Evolutionary conservation across 2,888 invertebrate species (phyloP), one percentile per base, ranked within the genome.

Genomic region (Agonum fuliginosum): DNA sequence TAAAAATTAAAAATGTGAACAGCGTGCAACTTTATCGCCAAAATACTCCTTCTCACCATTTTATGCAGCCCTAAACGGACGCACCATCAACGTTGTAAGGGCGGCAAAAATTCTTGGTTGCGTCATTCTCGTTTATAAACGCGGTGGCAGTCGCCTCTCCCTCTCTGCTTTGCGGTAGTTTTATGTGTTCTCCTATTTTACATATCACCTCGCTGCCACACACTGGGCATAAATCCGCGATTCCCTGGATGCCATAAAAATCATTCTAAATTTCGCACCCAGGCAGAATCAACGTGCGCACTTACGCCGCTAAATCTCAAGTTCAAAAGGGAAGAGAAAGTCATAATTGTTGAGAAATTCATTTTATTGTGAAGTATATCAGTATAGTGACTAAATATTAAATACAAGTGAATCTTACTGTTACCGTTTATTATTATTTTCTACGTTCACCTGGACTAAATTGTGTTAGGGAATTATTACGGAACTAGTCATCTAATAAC

Each of bases 211-310:
- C 62, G 74, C 34, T 43, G 65, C 65, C 74, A 74, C 62, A 74
- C 73, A 74, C 62, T 37, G 46, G 22, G 43, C 41, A 74, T 74
- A 74, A 74, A 74, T 74, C 65, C 74, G 24, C 62, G 74, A 74
- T 74, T 74, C 74, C 74, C 74, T 65, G 43, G 74, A 65, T 74
- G 62, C 74, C 30, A 74, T 74, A 74, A 74, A 74, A 74, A 74
- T 74, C 41, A 73, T 73, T 73, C 65, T 71, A 71, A 71, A 71
- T 71, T 71, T 71, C 24, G 30, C 62, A 20, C 30, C 71, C 48
- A 10, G 24, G 17, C 48, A 27, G 71, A 71, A 30, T 71, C 70
- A 27, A 8, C 48, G 48, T 17, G n/a, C 69, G 43, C 43, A 43
- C 69, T 69, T 46, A 22, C 69, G 24, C 17, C 41, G 69, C 24